These are phyloP conservation scores for Hydrochoerus hydrochaeris DNA, from an alignment of 2,113 vertebrate genomes.

Conservation along the genomic window DNA sequence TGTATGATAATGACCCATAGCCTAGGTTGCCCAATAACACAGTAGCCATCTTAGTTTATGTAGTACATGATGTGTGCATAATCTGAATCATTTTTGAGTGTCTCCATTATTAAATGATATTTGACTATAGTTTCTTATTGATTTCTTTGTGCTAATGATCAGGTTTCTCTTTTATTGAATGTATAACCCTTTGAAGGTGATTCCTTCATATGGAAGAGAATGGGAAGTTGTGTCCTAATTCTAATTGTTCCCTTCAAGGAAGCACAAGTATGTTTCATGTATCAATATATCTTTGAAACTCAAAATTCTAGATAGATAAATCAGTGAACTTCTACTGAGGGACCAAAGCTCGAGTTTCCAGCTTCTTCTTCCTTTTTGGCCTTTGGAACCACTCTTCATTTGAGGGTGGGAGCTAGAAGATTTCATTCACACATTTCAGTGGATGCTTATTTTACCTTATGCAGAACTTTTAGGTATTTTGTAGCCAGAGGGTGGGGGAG, in stretches of 20 bases:
- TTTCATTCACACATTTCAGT: neutral
- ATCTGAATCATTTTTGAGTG: neutral
- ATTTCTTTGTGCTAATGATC: neutral
- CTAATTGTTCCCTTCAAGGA: neutral
- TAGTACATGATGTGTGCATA: neutral
- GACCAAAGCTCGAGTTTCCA: neutral
- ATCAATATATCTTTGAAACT: neutral
- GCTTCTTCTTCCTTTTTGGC: neutral
- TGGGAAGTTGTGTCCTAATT: neutral
- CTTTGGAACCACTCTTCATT: neutral
- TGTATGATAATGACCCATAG: neutral
- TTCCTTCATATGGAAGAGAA: neutral
- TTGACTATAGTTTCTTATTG: neutral
- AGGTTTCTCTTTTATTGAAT: conserved; percentile 11
- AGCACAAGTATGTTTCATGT: neutral
- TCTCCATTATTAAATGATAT: neutral
- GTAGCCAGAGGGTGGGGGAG: neutral
- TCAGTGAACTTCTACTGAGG: neutral
- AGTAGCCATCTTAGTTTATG: neutral
- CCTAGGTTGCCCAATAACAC: neutral
- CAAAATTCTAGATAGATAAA: neutral
- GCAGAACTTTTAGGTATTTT: conserved; percentile 14
- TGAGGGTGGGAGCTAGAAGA: neutral
- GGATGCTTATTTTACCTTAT: neutral
- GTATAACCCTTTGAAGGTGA: neutral